Evolutionary conservation across 2,113 vertebrate genomes (phyloP).

Genomic region (Chaenocephalus aceratus): DNA sequence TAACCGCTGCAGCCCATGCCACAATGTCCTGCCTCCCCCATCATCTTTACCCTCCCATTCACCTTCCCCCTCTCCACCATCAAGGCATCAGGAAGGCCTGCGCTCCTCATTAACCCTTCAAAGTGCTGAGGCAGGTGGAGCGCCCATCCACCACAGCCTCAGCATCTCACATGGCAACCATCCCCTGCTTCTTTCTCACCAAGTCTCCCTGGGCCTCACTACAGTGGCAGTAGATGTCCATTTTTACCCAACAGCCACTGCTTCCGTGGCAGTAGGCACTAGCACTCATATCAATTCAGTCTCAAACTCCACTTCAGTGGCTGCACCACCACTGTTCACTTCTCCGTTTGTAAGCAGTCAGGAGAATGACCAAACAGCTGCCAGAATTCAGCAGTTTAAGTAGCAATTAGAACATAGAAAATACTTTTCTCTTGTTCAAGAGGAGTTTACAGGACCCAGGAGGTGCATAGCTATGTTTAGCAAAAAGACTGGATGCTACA

Average conservation of each 20-base stretch:
- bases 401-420: slow-evolving; percentile 25
- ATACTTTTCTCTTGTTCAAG: background rate
- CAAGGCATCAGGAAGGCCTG: slow-evolving; percentile 67
- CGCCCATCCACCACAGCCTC: slow-evolving; percentile 80
- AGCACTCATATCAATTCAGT: slow-evolving; percentile 60
- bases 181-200: slow-evolving; percentile 81
- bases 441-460: background rate
- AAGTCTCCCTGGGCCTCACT: slow-evolving; percentile 81
- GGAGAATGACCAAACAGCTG: slow-evolving; percentile 60
- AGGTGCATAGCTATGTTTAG: background rate
- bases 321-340: slow-evolving; percentile 56
- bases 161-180: slow-evolving; percentile 75
- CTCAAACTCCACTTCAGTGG: slow-evolving; percentile 35
- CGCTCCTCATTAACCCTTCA: slow-evolving; percentile 80
- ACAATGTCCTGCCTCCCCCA: slow-evolving; percentile 70
- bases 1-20: slow-evolving; percentile 60
- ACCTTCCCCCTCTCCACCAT: slow-evolving; percentile 54
- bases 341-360: slow-evolving; percentile 53
- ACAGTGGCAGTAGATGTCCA: slow-evolving; percentile 83
- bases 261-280: slow-evolving; percentile 39
- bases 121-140: slow-evolving; percentile 57
- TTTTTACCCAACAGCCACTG: slow-evolving; percentile 72
- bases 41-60: slow-evolving; percentile 60
- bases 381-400: slow-evolving; percentile 63
- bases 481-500: background rate